Base-by-base conservation (phyloP, 2,113 vertebrate genomes). In the Struthidea cinerea region DNA sequence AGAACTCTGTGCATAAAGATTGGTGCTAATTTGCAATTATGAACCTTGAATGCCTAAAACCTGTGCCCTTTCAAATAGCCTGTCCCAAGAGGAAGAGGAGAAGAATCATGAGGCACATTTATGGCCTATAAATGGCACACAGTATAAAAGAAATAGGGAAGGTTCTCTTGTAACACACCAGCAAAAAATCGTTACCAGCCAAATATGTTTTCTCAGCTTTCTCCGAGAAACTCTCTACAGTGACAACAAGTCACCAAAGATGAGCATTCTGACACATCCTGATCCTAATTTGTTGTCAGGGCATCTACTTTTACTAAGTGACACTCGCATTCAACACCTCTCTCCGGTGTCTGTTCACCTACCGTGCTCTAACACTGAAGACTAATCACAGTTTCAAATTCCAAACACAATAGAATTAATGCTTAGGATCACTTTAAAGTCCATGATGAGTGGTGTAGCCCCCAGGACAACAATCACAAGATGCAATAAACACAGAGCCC, bases 361-460 rank as follows among this genome's bases (percentile, higher is more conserved):
- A 35, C n/a, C 7, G 14, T 60, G 9, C 19, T 28, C 22, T 22
- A 74, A 33, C 28, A 30, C 0, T 35, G 18, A 69, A 59, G 16
- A n/a, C 30, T 33, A 47, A 69, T 28, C 26, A n/a, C 33, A 68
- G 14, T 30, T 89, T 35, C 53, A 39, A 69, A 65, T 13, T 49
- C 46, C 55, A 84, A 44, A 44, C 12, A 30, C 27, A n/a, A 50
- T 19, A 53, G 42, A 87, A 75, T 44, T 19, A 47, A 46, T 32
- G 28, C 28, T 75, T 11, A 46, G 22, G 17, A 49, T 59, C 35
- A 28, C 39, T 65, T 56, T 11, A 6, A n/a, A 57, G 24, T 19
- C 37, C 20, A 8, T 0, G 0, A 37, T 0, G 0, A 50, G 15
- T 27, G 49, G 8, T 3, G 4, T 2, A 4, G 39, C 27, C 50